Base-by-base conservation (phyloP, 1,140 invertebrate species). In the Neoseiulus cucumeris region DNA sequence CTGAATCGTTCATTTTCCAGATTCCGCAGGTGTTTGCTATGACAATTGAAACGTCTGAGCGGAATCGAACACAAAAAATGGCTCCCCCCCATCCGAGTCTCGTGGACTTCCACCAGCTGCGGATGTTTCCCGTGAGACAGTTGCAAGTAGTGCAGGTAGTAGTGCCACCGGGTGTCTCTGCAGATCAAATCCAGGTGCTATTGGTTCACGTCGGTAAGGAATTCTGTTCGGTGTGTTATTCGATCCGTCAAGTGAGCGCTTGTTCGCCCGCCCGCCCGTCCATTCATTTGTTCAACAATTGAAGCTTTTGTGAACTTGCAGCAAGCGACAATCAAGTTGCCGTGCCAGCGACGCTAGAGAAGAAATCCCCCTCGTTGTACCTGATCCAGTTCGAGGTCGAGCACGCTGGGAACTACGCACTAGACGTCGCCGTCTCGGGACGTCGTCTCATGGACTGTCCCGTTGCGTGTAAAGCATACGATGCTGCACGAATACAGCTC, bases 391-490 rank as follows among this genome's bases (percentile, higher is more conserved):
- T 59, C 25, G 25, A 59, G 14, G 51, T 59, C 14, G 51, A 59
- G 33, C 17, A 59, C 14, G 65, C 67, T 68, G 89, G 89, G 70
- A 90, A 85, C 69, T 90, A 92, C 74, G 79, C 90, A 30, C 85
- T 93, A 68, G 89, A 93, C 76, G 85, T 90, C 70, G 81, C 82
- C 68, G 85, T 91, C 64, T 86, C 83, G 69, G 89, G 89, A 68
- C 85, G 87, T 73, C 89, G 89, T 77, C 77, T 92, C 68, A 84
- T 85, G 71, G 86, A 84, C 67, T 87, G 87, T 47, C 87, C 89
- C 18, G 80, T 92, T 47, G 82, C 91, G 65, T 88, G 87, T 69
- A 93, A 93, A 81, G 90, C 90, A 64, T 94, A 93, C 75, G 89
- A 93, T 76, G 84, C 89, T 68, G 86, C 86, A 68, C 80, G 91